A percentile compares a stretch with the other conserved stretches of the same genome.
These are phyloP conservation scores for Aurelia sp. DNA, from an alignment of 30 jellyfish, hydroid and myxozoan species.

Conservation along the genomic window DNA sequence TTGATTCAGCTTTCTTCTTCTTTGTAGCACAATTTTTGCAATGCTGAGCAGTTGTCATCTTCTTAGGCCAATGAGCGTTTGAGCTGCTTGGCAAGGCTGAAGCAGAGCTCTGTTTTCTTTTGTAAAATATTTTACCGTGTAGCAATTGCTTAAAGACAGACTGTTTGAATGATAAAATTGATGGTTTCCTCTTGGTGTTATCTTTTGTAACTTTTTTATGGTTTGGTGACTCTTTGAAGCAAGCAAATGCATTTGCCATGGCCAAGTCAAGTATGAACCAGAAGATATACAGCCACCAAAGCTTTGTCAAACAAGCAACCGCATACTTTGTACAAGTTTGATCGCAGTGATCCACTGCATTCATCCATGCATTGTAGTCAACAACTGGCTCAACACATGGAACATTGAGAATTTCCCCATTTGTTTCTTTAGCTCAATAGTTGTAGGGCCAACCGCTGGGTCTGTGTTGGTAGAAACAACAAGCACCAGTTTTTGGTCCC, in stretches of 20 bases:
- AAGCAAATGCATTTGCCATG: no score
- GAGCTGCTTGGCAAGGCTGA: not conserved
- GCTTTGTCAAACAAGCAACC: not conserved
- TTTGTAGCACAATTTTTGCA: not conserved
- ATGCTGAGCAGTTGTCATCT: not conserved
- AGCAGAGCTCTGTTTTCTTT: no score
- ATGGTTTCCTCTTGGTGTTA: not conserved
- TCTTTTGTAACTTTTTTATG: not conserved
- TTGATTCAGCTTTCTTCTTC: no score
- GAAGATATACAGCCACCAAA: no score
- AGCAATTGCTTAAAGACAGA: not conserved
- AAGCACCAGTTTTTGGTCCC: no score
- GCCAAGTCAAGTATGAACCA: no score
- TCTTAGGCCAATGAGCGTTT: not conserved
- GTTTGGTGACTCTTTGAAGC: no score
- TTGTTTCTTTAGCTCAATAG: not conserved
- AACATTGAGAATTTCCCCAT: no score
- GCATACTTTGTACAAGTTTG: not conserved
- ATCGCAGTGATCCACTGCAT: no score
- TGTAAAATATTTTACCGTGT: no score
- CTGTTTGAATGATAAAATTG: not conserved
- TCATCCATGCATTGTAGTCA: no score
- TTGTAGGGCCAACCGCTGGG: not conserved
- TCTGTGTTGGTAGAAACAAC: conserved; percentile 17
- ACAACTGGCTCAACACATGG: no score